Percentiles rank a stretch among this genome's conserved stretches.
These are phyloP conservation scores for Propithecus perrieri DNA, from an alignment of 2,797 vertebrate genomes.

Conservation along the genomic window DNA sequence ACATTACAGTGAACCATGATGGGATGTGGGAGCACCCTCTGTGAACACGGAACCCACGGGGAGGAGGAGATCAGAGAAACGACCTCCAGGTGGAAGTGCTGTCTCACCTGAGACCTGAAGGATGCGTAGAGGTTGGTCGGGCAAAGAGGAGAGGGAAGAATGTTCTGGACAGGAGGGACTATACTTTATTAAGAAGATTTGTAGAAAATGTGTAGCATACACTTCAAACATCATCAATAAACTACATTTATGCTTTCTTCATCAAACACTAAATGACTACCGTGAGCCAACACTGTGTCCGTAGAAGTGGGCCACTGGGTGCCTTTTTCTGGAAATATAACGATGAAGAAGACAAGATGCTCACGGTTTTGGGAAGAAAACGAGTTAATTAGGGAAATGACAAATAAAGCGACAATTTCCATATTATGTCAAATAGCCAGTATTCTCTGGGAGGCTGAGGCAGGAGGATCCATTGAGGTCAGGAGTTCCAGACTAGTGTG, in stretches of 20 bases:
- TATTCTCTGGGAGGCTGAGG: neutral
- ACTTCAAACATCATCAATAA: neutral
- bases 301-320: neutral
- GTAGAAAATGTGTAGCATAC: neutral
- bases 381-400: neutral
- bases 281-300: fast-evolving
- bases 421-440: neutral
- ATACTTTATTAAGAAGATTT: neutral
- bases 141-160: neutral
- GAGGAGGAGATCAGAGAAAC: neutral
- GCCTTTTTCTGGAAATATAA: neutral
- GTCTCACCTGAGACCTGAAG: neutral
- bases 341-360: neutral
- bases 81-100: neutral
- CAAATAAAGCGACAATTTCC: neutral
- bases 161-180: no score
- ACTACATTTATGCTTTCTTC: no score
- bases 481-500: neutral
- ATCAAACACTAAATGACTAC: no score
- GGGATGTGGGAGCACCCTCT: fast-evolving
- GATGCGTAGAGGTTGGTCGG: neutral
- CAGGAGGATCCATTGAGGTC: neutral
- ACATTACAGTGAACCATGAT: fast-evolving
- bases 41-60: neutral
- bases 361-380: neutral